Percentiles rank a stretch among this genome's conserved stretches.
Conservation (phyloP, 1,140 invertebrate genomes). For the Pollicipes pollicipes region DNA sequence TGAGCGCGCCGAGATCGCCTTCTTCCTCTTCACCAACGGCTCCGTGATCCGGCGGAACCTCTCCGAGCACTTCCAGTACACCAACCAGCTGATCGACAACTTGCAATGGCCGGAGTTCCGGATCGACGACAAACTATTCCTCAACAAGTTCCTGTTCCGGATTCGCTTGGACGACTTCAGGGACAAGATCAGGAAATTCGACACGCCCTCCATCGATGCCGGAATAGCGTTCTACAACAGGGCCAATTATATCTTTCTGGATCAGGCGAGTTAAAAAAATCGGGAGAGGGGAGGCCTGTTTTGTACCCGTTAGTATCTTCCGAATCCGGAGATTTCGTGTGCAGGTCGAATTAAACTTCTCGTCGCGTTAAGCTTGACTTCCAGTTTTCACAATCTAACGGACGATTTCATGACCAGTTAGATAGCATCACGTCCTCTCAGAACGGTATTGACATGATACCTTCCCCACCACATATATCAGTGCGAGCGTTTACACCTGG, state of each 20-base stretch:
- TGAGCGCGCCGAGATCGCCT: slow-evolving; percentile 23
- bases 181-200: slow-evolving; percentile 12
- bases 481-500: too few species aligned
- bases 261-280: slow-evolving; percentile 13
- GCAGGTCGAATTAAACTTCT: too few species aligned
- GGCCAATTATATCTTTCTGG: slow-evolving; percentile 16
- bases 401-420: too few species aligned
- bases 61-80: slow-evolving; percentile 15
- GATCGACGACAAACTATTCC: slow-evolving; percentile 15
- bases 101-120: slow-evolving; percentile 12
- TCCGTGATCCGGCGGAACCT: slow-evolving; percentile 15
- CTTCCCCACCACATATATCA: too few species aligned
- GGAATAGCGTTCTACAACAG: slow-evolving; percentile 17
- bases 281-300: too few species aligned
- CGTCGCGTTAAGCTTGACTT: too few species aligned
- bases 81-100: slow-evolving; percentile 15
- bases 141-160: slow-evolving; percentile 17
- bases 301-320: not conserved
- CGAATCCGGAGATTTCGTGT: too few species aligned
- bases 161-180: slow-evolving; percentile 19
- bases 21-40: slow-evolving; percentile 16
- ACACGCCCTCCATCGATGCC: slow-evolving; percentile 14
- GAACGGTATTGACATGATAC: too few species aligned
- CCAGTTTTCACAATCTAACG: too few species aligned
- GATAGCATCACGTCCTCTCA: too few species aligned